These are phyloP conservation scores for Hypsibius dujardini DNA, from an alignment of 1,140 invertebrate species.

Conservation along the genomic window DNA sequence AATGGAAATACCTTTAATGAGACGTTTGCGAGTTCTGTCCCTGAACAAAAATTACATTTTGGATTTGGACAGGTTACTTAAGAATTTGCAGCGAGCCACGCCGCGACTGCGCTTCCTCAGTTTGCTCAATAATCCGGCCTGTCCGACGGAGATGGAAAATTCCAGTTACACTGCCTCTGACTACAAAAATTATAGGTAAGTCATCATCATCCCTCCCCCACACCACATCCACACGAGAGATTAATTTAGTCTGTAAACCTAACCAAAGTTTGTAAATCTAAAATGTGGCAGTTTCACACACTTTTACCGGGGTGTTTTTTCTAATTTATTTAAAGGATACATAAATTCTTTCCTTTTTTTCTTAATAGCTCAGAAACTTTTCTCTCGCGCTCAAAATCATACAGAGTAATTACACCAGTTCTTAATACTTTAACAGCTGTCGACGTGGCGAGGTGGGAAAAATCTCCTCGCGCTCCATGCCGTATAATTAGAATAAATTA, in stretches of 20 bases:
- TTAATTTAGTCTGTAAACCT: no score
- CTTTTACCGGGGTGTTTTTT: no score
- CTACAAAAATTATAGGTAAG: slow-evolving; percentile 58
- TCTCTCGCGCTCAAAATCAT: background rate
- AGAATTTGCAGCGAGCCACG: slow-evolving; percentile 44
- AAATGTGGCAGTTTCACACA: no score
- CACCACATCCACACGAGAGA: no score
- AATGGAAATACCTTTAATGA: slow-evolving; percentile 44
- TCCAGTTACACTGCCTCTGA: slow-evolving; percentile 58
- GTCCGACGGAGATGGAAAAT: slow-evolving; percentile 60
- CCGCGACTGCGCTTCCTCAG: slow-evolving; percentile 57
- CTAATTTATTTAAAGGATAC: no score
- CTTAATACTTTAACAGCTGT: no score
- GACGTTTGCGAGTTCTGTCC: slow-evolving; percentile 52
- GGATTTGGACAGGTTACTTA: slow-evolving; percentile 50
- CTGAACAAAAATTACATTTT: slow-evolving; percentile 67
- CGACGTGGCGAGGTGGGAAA: no score
- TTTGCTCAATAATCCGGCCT: slow-evolving; percentile 61
- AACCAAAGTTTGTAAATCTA: no score
- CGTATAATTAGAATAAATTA: no score
- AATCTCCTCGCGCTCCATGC: no score
- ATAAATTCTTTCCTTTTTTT: slow-evolving; percentile 10
- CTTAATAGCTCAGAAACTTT: slow-evolving; percentile 11
- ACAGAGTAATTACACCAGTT: no score
- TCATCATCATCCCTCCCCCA: background rate